phyloP scores from a whole-genome alignment of 2,888 invertebrate genomes.

The Pollenia amentaria region DNA sequence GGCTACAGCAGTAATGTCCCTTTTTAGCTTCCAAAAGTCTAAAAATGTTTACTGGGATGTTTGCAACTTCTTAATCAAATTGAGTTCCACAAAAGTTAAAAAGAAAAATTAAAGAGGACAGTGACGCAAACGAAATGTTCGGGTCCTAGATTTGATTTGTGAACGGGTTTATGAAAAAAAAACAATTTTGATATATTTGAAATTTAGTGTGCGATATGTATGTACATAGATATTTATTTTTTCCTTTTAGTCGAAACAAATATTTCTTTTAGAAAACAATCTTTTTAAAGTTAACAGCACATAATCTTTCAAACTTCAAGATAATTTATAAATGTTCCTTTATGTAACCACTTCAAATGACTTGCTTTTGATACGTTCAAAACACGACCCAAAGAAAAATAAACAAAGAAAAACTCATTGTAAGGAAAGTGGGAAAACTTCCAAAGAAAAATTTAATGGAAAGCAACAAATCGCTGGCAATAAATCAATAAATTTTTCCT shows the following conservation, averaged over 20 bases:
- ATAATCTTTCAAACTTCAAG: conserved; percentile 31
- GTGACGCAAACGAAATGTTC: no score
- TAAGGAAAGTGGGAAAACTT: not conserved
- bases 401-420: not conserved
- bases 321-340: conserved; percentile 23
- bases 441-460: not conserved
- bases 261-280: conserved; percentile 25
- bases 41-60: no score
- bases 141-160: no score
- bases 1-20: no score
- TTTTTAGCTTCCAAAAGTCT: no score
- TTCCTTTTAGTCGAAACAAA: not conserved
- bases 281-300: conserved; percentile 36
- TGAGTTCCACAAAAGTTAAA: no score
- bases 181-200: no score
- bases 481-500: conserved; percentile 2
- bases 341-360: not conserved
- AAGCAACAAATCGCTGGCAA: conserved; percentile 6
- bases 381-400: not conserved
- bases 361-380: conserved; percentile 17
- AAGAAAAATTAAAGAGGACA: no score
- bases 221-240: no score
- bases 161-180: no score
- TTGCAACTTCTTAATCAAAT: no score
- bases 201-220: no score